Evolutionary conservation across 2,888 invertebrate genomes (phyloP).

Genomic region (Chymomyza fuscimana): DNA sequence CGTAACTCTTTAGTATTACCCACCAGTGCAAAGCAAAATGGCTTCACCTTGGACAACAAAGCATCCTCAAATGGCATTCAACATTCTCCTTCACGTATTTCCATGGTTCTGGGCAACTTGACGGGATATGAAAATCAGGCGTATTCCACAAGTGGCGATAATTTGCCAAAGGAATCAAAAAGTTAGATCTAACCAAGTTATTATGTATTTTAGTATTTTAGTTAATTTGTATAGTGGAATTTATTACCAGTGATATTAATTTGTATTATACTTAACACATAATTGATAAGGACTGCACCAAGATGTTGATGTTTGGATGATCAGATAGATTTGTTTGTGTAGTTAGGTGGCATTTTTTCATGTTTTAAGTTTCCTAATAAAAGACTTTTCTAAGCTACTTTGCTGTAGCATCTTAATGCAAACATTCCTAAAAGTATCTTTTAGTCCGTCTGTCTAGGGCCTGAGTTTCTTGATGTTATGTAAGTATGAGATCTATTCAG

Average conservation of each 20-base stretch:
- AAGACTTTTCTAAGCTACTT: too few relatives aligned
- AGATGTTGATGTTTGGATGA: conserved; percentile 38
- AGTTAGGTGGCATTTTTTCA: neutral
- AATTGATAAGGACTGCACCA: neutral
- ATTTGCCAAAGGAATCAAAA: conserved; percentile 31
- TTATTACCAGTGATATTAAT: conserved; percentile 64
- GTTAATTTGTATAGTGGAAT: conserved; percentile 48
- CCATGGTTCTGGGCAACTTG: conserved; percentile 78
- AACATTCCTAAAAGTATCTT: too few relatives aligned
- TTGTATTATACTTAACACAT: conserved; percentile 30
- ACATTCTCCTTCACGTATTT: conserved; percentile 76
- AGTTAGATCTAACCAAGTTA: conserved; percentile 20
- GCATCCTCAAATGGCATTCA: conserved; percentile 62
- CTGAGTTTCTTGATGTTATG: too few relatives aligned
- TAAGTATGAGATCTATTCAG: too few relatives aligned
- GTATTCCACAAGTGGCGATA: conserved; percentile 59
- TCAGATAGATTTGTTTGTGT: conserved; percentile 11
- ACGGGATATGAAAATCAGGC: conserved; percentile 75
- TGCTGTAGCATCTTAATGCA: too few relatives aligned
- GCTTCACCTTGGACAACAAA: conserved; percentile 31
- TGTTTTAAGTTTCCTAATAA: neutral
- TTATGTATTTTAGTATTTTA: conserved; percentile 29
- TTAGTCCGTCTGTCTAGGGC: too few relatives aligned
- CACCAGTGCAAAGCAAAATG: conserved; percentile 52
- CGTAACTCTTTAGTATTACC: conserved; percentile 67